These are phyloP conservation scores for Rostratula benghalensis DNA, from an alignment of 2,113 vertebrate species.

Conservation along the genomic window DNA sequence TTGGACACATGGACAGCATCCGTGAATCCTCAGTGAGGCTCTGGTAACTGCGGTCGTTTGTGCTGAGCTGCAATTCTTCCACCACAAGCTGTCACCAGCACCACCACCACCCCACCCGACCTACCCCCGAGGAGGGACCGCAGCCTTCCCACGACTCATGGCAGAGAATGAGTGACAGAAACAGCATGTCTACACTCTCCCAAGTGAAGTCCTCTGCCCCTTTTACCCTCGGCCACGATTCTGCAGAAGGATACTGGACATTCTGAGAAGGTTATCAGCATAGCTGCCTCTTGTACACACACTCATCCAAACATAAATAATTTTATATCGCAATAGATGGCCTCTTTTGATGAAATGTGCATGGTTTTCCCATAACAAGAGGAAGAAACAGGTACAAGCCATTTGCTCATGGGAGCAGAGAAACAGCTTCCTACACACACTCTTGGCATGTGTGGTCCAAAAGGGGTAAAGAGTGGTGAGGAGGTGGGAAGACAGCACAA, in stretches of 20 bases:
- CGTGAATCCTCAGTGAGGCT: neutral
- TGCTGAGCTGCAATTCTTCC: neutral
- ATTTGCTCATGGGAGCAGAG: neutral
- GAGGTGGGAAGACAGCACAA: neutral
- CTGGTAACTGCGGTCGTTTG: neutral
- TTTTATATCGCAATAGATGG: neutral
- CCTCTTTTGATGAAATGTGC: neutral
- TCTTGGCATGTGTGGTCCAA: accelerated
- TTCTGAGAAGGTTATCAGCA: neutral
- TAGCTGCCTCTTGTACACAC: neutral
- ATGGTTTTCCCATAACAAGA: neutral
- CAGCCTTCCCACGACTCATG: neutral
- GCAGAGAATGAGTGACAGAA: neutral
- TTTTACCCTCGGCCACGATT: neutral
- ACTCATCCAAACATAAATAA: neutral
- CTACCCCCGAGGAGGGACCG: neutral
- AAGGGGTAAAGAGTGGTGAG: neutral
- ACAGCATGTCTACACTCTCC: neutral
- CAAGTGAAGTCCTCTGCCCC: neutral
- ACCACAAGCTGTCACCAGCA: neutral
- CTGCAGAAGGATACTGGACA: neutral
- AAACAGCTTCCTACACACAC: neutral
- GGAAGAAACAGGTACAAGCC: neutral
- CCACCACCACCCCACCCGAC: neutral
- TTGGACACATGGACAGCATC: neutral